Evolutionary conservation across 2,113 vertebrate species (phyloP), one percentile per base, ranked within the genome.

Genomic region (Catharus fuscescens): DNA sequence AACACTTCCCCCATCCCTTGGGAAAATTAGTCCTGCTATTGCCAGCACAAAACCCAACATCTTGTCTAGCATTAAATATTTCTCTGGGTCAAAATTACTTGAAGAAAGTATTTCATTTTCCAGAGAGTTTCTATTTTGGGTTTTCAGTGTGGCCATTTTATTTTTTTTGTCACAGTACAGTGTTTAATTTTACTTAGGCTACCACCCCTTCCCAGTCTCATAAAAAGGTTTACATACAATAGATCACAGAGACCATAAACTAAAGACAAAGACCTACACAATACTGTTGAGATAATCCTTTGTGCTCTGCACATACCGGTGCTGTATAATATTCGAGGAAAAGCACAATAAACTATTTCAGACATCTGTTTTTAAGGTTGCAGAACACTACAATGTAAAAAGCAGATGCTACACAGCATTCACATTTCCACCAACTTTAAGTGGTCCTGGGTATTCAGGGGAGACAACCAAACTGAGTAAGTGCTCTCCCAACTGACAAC

Each of bases 291-390:
- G 92, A 95, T 97, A 96, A 97, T 97, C 84, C 81, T 96, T 94
- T 83, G 65, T 87, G 87, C 52, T 96, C 87, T 96, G 93, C 87
- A 89, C 87, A 97, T 94, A 96, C 88, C 29, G 0, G 61, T 90
- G 73, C 81, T 91, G 65, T 91, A 89, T 44, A 93, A 93, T 90
- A 92, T 92, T 96, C 96, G 93, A 93, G 87, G 88, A 93, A 97
- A 97, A 95, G 93, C 93, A 97, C 93, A 97, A 83, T 94, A 95
- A 97, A 97, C 92, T 93, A 87, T 96, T 95, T 95, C 72, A 94
- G 94, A 97, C 98, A 97, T 98, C 98, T 98, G 98, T 95, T 98
- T 98, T 97, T 97, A 92, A 93, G 95, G 95, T 97, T 97, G 95
- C 72, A 85, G 95, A 98, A 86, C 74, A 92, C 66, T 84, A 50